A percentile compares a stretch with the other conserved stretches of the same genome.
Evolutionary conservation across 1,140 invertebrate species (phyloP).

Genomic region (Triops longicaudatus): DNA sequence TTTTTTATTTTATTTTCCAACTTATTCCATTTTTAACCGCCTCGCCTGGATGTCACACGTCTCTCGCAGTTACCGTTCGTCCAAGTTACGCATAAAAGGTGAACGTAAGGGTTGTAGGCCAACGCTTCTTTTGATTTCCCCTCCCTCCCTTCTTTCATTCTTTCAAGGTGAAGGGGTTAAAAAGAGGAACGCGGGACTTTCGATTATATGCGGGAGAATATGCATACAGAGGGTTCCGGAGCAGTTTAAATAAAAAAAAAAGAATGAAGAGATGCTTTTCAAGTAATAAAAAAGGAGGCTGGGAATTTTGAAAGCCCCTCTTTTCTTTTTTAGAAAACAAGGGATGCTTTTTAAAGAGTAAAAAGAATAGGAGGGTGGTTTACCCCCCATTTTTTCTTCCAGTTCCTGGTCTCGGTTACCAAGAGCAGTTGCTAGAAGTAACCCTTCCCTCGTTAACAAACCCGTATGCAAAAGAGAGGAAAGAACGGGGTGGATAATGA

Average conservation of each 20-base stretch:
- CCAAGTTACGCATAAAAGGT: no score
- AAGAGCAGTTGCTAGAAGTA: not conserved
- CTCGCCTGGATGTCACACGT: no score
- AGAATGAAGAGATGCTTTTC: slow-evolving; percentile 1
- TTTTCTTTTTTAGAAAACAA: not conserved
- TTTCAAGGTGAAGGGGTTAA: slow-evolving; percentile 9
- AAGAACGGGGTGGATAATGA: not conserved
- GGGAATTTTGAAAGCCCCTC: not conserved
- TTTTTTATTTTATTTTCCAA: no score
- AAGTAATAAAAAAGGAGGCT: not conserved
- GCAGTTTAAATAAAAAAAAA: not conserved
- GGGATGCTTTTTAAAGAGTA: no score
- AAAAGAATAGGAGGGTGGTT: no score
- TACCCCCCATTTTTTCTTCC: no score
- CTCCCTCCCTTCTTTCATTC: not conserved
- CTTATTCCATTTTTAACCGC: no score
- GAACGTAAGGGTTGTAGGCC: no score
- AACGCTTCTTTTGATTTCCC: not conserved
- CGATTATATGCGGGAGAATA: not conserved
- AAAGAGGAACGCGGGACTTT: not conserved
- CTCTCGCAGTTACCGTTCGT: no score
- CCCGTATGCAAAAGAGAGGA: not conserved
- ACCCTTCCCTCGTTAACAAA: not conserved
- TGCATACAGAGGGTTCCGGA: not conserved
- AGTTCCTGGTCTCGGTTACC: not conserved